Percentiles rank a stretch among this genome's conserved stretches.
phyloP scores from a whole-genome alignment of 2,113 vertebrate species.

The Alligator sinensis region DNA sequence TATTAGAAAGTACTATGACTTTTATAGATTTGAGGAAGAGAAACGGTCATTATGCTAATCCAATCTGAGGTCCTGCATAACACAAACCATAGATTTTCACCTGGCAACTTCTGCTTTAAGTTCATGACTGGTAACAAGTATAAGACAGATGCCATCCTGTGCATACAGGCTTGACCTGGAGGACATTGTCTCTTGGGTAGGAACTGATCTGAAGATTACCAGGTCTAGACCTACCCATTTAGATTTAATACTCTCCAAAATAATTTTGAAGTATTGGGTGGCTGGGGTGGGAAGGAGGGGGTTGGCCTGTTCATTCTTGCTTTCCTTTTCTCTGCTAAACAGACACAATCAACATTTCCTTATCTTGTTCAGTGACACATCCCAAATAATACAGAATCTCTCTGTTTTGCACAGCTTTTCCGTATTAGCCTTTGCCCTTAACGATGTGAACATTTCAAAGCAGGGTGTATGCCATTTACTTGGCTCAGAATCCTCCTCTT shows the following conservation, averaged over 20 bases:
- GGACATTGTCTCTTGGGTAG: neutral
- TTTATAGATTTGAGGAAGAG: neutral
- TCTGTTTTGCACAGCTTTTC: neutral
- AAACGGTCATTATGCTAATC: neutral
- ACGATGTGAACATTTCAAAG: neutral
- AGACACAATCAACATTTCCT: neutral
- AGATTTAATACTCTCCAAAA: neutral
- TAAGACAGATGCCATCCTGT: neutral
- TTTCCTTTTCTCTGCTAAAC: neutral
- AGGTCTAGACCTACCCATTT: neutral
- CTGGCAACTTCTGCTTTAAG: neutral
- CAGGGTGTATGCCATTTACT: neutral
- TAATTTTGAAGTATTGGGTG: neutral
- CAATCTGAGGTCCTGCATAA: neutral
- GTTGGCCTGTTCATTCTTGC: neutral
- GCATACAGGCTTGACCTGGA: neutral
- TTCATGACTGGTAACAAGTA: neutral
- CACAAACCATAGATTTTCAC: neutral
- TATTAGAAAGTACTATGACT: rapidly evolving
- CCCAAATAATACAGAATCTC: neutral
- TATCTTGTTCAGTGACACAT: neutral
- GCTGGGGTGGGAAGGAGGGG: too few species aligned
- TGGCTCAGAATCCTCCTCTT: neutral
- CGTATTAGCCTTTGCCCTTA: neutral
- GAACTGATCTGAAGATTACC: neutral